Base-by-base conservation (phyloP, 1,140 invertebrate species). In the Plodia interpunctella region DNA sequence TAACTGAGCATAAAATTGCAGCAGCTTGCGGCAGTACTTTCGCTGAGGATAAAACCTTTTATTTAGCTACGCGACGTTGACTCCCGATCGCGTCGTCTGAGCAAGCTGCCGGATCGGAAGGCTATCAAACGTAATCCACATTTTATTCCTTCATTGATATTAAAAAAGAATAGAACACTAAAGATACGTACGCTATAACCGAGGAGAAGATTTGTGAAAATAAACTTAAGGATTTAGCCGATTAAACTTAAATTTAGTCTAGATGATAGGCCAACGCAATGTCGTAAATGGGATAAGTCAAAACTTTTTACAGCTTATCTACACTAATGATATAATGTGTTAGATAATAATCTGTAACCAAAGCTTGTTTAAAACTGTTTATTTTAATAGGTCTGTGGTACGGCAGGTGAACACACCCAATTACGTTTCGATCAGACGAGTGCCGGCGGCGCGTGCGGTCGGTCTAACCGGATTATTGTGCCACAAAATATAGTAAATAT, bases 351-450 rank as follows among this genome's bases (percentile, higher is more conserved):
- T 0, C n/a, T 20, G 20, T 51, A 53, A 53, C 2, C 55, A 61
- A 44, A 62, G 49, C 56, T 30, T 62, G 56, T 67, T 63, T 54
- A 58, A 68, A 74, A 60, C 67, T 69, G 66, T 74, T 72, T 76
- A 75, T 74, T 74, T 73, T 71, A 85, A 78, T 78, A 74, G 73
- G 57, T 60, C 28, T 65, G 63, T 62, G 73, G 67, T 68, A 63
- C 60, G 74, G 66, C 76, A 84, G 80, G 79, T 84, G 76, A 83
- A 71, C 70, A 74, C 73, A 75, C 74, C 72, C 81, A 87, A 85
- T 85, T 87, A 84, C 60, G 66, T 78, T 79, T 85, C 80, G 82
- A 84, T 87, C 82, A 80, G 71, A 64, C 57, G 64, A 57, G 68
- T 61, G 75, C 72, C 68, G 65, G 70, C 70, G 73, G 74, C 75